Percentiles rank a stretch among this genome's conserved stretches.
phyloP scores from a whole-genome alignment of 2,888 invertebrate species.

The Callyntrura guangdongensis region DNA sequence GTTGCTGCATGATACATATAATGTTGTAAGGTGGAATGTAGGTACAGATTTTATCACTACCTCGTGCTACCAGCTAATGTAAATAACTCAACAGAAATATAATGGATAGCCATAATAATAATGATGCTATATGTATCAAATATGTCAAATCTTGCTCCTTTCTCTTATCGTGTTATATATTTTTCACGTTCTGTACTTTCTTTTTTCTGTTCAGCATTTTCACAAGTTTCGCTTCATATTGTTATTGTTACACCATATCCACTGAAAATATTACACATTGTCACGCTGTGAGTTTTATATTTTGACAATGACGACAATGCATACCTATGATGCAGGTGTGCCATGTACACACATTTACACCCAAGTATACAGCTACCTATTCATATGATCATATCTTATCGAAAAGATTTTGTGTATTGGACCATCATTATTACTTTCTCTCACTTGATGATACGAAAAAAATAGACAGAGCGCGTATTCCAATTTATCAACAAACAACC shows the following conservation, averaged over 20 bases:
- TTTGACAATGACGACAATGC: not conserved
- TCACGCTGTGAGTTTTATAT: not conserved
- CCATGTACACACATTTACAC: not conserved
- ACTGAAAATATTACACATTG: not conserved
- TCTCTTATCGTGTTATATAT: not conserved
- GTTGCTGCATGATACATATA: slow-evolving; percentile 41
- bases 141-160: slow-evolving; percentile 7
- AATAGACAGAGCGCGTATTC: too few relatives aligned
- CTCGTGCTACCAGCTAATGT: slow-evolving; percentile 2
- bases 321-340: not conserved
- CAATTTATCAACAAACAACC: not conserved
- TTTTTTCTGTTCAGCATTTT: not conserved
- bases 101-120: slow-evolving; percentile 27
- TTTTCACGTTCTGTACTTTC: not conserved
- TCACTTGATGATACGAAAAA: too few relatives aligned
- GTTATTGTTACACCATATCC: not conserved
- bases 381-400: too few relatives aligned
- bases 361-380: not conserved
- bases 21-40: not conserved
- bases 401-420: too few relatives aligned
- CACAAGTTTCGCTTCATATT: not conserved
- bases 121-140: not conserved
- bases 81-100: not conserved
- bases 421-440: too few relatives aligned
- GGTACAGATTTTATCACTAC: not conserved